Conservation (phyloP, 1,140 invertebrate genomes). For the Dreissena polymorpha region DNA sequence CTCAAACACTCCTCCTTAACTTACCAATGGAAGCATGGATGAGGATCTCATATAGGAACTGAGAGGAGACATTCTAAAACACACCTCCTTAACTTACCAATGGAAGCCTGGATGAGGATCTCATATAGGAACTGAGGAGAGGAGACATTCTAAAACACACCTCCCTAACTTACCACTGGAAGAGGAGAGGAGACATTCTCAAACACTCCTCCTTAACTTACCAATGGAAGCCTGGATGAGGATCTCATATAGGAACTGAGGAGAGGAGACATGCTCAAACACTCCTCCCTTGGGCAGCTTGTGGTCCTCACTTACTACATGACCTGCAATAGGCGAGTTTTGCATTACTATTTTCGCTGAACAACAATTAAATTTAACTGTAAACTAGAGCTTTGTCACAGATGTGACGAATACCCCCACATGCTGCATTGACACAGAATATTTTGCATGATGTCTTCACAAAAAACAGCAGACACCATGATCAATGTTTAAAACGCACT, state of each 20-base stretch:
- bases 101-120: constrained; percentile 39
- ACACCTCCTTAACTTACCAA: constrained; percentile 41
- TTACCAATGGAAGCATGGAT: constrained; percentile 45
- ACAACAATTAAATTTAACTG: too few relatives aligned
- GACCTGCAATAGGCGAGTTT: constrained; percentile 20
- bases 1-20: too few relatives aligned
- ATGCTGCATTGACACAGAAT: too few relatives aligned
- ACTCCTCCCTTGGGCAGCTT: constrained; percentile 47
- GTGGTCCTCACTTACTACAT: constrained; percentile 54
- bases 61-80: constrained; percentile 38
- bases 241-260: constrained; percentile 51
- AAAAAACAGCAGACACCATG: too few relatives aligned
- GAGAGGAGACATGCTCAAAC: constrained; percentile 40
- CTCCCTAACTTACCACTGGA: too few relatives aligned
- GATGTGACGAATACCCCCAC: too few relatives aligned
- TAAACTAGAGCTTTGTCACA: too few relatives aligned
- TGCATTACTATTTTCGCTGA: not conserved
- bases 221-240: constrained; percentile 43
- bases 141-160: constrained; percentile 37
- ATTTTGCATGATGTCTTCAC: too few relatives aligned
- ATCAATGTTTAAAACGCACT: too few relatives aligned
- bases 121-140: constrained; percentile 51
- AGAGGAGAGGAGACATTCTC: too few relatives aligned
- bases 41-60: constrained; percentile 47
- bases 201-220: too few relatives aligned